These are phyloP conservation scores for Manis crassicaudata DNA, from an alignment of 2,797 vertebrate species.

Conservation along the genomic window DNA sequence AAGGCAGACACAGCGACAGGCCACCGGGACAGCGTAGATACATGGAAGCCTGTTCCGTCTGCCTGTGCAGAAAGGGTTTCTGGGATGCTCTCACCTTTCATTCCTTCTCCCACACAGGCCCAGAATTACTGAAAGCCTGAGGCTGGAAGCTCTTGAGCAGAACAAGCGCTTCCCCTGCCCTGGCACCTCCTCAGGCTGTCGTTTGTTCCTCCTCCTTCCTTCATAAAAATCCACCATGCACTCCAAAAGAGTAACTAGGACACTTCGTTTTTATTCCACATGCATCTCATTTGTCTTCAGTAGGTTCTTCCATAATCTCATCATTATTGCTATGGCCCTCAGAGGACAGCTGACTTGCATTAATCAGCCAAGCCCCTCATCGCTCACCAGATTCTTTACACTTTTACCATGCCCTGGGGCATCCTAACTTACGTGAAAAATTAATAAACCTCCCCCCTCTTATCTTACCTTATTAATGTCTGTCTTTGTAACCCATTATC, in stretches of 20 bases:
- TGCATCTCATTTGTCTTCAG: constrained; percentile 89
- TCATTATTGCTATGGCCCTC: constrained; percentile 90
- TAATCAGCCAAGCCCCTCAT: constrained; percentile 89
- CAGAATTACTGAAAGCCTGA: not conserved
- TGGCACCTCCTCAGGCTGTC: constrained; percentile 74
- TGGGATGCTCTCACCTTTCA: not conserved
- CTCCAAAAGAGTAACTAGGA: constrained; percentile 88
- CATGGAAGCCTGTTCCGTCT: not conserved
- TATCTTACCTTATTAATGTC: constrained; percentile 91
- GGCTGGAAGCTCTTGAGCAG: constrained; percentile 54
- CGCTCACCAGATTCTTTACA: constrained; percentile 89
- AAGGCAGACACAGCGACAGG: not conserved
- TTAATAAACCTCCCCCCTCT: constrained; percentile 91
- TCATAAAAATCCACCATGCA: constrained; percentile 84
- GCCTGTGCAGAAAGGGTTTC: not conserved
- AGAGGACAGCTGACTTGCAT: constrained; percentile 89
- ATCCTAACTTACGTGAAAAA: constrained; percentile 90
- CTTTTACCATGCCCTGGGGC: constrained; percentile 89
- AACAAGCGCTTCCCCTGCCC: not conserved
- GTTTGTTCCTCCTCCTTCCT: constrained; percentile 82
- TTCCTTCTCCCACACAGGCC: not conserved
- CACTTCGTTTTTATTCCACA: constrained; percentile 88
- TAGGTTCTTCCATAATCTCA: constrained; percentile 90
- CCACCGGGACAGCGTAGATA: not conserved
- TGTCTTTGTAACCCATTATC: constrained; percentile 91